A percentile compares a stretch with the other conserved stretches of the same genome.
phyloP scores from a whole-genome alignment of 2,888 invertebrate genomes.

The Aelia acuminata region DNA sequence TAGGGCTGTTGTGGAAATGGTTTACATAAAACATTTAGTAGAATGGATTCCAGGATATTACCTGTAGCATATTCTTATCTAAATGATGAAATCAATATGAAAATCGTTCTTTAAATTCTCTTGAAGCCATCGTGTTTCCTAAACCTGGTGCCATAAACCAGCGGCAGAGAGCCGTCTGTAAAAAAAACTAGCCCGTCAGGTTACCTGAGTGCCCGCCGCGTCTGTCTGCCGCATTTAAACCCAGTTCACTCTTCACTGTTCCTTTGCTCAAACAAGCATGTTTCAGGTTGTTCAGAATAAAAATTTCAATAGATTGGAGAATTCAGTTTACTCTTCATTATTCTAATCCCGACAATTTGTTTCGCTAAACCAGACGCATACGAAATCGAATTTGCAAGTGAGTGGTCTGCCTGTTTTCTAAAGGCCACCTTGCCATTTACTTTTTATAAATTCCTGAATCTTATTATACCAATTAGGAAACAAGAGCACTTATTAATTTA shows the following conservation, averaged over 20 bases:
- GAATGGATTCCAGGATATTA: too few species aligned
- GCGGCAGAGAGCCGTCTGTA: neutral
- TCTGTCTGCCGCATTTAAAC: neutral
- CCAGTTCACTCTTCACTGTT: neutral
- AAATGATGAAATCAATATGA: neutral
- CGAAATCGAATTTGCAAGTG: too few species aligned
- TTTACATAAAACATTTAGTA: too few species aligned
- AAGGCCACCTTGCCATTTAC: too few species aligned
- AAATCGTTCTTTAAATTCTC: neutral
- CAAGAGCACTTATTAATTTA: too few species aligned
- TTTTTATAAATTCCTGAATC: too few species aligned
- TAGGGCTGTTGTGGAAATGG: too few species aligned
- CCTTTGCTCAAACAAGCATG: neutral
- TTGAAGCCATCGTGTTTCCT: neutral
- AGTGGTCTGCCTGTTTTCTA: too few species aligned
- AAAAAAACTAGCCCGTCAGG: slow-evolving; percentile 28
- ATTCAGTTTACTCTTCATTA: neutral
- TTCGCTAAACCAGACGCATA: too few species aligned
- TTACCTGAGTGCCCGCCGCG: neutral
- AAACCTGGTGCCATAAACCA: neutral
- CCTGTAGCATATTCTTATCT: too few species aligned
- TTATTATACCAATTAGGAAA: too few species aligned
- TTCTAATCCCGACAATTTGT: neutral
- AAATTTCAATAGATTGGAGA: neutral
- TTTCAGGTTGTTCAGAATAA: neutral